Evolutionary conservation across 2,888 invertebrate species (phyloP).

Genomic region (Clunio marinus): DNA sequence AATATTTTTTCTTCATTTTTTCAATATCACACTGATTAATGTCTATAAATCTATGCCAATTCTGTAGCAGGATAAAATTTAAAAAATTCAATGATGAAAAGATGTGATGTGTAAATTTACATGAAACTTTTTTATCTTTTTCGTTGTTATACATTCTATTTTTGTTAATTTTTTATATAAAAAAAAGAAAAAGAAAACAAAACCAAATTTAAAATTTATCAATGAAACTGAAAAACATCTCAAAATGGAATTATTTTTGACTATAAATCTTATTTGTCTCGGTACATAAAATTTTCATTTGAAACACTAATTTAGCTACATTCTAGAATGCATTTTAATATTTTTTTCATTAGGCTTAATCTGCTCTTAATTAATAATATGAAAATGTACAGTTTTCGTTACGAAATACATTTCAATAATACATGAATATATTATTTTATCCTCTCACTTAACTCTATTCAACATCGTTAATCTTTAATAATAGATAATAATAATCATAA

Average conservation of each 20-base stretch:
- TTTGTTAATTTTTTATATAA: too few species aligned
- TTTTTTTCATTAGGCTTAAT: too few species aligned
- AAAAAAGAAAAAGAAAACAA: too few species aligned
- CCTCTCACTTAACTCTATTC: background rate
- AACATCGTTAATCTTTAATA: conserved; percentile 2
- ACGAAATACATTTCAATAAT: conserved; percentile 40
- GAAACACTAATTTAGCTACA: background rate
- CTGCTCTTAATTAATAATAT: too few species aligned
- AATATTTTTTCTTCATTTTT: conserved; percentile 8
- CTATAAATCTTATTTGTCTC: background rate
- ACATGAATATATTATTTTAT: conserved; percentile 33
- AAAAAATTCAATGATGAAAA: background rate
- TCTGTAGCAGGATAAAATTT: too few species aligned
- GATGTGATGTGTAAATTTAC: background rate
- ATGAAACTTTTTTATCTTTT: background rate
- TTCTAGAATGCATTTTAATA: too few species aligned
- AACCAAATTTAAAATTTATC: background rate
- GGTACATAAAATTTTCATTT: background rate
- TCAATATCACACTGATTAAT: conserved; percentile 16
- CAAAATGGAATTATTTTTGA: background rate
- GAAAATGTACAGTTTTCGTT: too few species aligned
- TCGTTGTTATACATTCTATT: conserved; percentile 14
- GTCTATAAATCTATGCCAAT: background rate
- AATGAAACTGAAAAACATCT: background rate
- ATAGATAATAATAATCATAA: too few species aligned